Evolutionary conservation across 1,140 invertebrate species (phyloP).

Genomic region (Temnothorax curvispinosus): DNA sequence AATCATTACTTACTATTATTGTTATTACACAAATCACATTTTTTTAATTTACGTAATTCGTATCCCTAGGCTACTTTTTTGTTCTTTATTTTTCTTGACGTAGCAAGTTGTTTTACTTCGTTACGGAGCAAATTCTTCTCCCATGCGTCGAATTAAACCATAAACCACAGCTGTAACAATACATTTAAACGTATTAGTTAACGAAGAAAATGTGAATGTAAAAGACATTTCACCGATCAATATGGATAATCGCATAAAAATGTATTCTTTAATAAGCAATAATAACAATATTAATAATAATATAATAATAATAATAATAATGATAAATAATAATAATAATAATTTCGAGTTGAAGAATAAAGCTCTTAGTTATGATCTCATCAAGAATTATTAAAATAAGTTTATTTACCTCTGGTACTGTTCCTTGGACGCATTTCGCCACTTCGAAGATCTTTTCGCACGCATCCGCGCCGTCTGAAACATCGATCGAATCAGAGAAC

Average conservation of each 20-base stretch:
- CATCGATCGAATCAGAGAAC: background rate
- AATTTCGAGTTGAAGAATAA: background rate
- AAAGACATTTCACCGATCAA: background rate
- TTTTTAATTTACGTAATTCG: slow-evolving; percentile 13
- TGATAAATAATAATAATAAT: background rate
- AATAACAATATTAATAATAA: too few relatives aligned
- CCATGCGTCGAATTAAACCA: slow-evolving; percentile 68
- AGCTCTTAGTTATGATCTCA: background rate
- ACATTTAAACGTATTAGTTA: slow-evolving; percentile 17
- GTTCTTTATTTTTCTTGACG: background rate
- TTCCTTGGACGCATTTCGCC: slow-evolving; percentile 72
- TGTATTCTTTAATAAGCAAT: background rate
- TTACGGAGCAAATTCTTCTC: background rate
- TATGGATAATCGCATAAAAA: background rate
- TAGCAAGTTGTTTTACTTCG: background rate
- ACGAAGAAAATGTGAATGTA: background rate
- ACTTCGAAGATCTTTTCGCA: slow-evolving; percentile 79
- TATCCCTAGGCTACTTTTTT: slow-evolving; percentile 28
- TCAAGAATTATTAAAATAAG: slow-evolving; percentile 13
- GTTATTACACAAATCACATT: slow-evolving; percentile 27
- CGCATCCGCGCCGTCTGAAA: slow-evolving; percentile 73
- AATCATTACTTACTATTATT: slow-evolving; percentile 36
- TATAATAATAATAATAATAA: too few relatives aligned
- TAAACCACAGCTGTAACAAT: slow-evolving; percentile 78
- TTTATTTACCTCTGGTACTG: slow-evolving; percentile 77